Evolutionary conservation across 2,797 vertebrate species (phyloP), one percentile per base, ranked within the genome.

Genomic region (Alauda arvensis): DNA sequence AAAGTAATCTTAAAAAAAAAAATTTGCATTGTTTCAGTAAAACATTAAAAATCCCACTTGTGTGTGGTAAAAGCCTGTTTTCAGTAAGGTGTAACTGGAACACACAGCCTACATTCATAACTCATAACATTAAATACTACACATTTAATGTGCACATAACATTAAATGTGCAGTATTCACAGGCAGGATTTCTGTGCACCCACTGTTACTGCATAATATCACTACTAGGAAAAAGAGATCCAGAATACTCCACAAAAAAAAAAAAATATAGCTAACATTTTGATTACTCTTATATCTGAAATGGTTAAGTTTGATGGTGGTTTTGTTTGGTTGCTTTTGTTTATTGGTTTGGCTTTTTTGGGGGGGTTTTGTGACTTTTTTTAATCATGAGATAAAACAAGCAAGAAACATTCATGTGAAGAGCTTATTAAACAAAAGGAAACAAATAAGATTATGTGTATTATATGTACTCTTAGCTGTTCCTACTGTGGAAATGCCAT

Each of bases 291-390:
- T 39, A 14, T 4, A 75, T 6, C 28, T 76, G 23, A 78, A 92
- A n/a, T 8, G 3, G 9, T 12, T 67, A 26, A 8, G 3, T 42
- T 39, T 60, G 26, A 12, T 46, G 16, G 23, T 33, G 26, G 1
- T 2, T 29, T 37, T 56, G 20, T 17, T 56, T 18, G 14, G 18
- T 14, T 56, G 12, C 14, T 42, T 53, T 29, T 20, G 29, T 46
- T 59, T 29, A 7, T 21, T 29, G 9, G 33, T 33, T 40, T 53
- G 20, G 6, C 8, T 33, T 70, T 34, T 43, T 42, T 3, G n/a
- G 4, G 15, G 9, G 13, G 12, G 7, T 17, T 57, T 57, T 28
- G 26, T 28, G 9, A 0, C 0, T 12, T 49, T 60, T 51, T 69
- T 59, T 9, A 13, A 65, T 48, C 6, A 5, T 8, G 31, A 88